Base-by-base conservation (phyloP, 2,113 vertebrate species). In the Tretioscincus oriximinensis region DNA sequence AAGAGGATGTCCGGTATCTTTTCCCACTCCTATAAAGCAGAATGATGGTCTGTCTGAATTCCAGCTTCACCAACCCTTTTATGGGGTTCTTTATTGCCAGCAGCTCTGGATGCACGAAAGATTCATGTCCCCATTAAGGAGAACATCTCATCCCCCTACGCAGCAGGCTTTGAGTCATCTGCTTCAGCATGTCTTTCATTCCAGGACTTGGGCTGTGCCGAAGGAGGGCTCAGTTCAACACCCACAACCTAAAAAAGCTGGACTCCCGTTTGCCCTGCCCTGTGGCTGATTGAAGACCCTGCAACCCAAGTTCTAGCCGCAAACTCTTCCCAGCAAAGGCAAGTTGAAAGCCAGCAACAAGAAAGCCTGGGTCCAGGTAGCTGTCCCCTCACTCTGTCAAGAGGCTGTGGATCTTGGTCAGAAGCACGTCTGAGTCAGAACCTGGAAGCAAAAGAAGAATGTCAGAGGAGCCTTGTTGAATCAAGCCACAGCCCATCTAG, bases 371-470 rank as follows among this genome's bases (percentile, higher is more conserved):
- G 78, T 66, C 65, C 7, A 0, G 1, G 66, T 2, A 29, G 58
- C 73, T 2, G 49, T 58, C n/a, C n/a, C 74, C 45, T 95, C 87
- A 95, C n/a, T 95, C 94, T 5, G 74, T 86, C 78, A 83, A 76
- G 73, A 93, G 81, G 80, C 86, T 94, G 87, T 95, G 94, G 91
- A 95, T 94, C 87, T 93, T 95, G 8, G 92, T 96, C 71, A 96
- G 92, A 77, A 96, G 92, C 88, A 95, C 94, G 0, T 93, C 86
- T 0, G 93, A 90, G 87, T 95, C 93, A 1, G 93, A 90, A 61
- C 91, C 95, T 96, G 85, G 26, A 58, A 67, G 88, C n/a, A 79
- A 1, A 0, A 79, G 7, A 76, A 1, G 54, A 4, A 1, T 7
- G 31, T 87, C 67, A 58, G 54, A 58, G 54, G 54, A 16, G 54